Evolutionary conservation across 2,113 vertebrate species (phyloP).

Genomic region (Oncorhynchus gorbuscha): DNA sequence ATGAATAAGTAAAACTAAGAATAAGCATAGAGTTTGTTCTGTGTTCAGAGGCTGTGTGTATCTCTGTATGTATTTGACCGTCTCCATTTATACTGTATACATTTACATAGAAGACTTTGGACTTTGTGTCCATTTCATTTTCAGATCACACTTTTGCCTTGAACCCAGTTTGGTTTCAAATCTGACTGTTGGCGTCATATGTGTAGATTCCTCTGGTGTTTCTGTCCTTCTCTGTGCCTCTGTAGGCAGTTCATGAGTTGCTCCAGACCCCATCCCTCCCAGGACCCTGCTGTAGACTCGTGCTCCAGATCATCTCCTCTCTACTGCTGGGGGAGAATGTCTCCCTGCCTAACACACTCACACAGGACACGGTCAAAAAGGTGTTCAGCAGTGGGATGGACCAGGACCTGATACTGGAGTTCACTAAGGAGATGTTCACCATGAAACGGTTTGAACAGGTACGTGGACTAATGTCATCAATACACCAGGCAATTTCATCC

Average conservation of each 20-base stretch:
- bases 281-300: conserved; percentile 71
- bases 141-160: too few relatives aligned
- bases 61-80: too few relatives aligned
- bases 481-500: not conserved
- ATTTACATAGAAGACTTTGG: too few relatives aligned
- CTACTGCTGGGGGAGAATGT: conserved; percentile 84
- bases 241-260: conserved; percentile 77
- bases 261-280: conserved; percentile 70
- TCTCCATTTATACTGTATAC: too few relatives aligned
- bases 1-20: too few relatives aligned
- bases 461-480: conserved; percentile 15
- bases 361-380: conserved; percentile 79
- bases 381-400: conserved; percentile 80
- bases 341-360: conserved; percentile 72
- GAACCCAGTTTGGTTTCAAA: too few relatives aligned
- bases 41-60: too few relatives aligned
- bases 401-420: conserved; percentile 77
- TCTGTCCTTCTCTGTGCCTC: not conserved
- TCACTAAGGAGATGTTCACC: conserved; percentile 86
- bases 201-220: not conserved
- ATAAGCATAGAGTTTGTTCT: too few relatives aligned
- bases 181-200: not conserved
- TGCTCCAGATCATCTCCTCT: conserved; percentile 82
- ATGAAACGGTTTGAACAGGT: conserved; percentile 95
- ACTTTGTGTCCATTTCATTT: too few relatives aligned